phyloP scores from a whole-genome alignment of 2,797 vertebrate genomes.

The Scolopax rusticola region DNA sequence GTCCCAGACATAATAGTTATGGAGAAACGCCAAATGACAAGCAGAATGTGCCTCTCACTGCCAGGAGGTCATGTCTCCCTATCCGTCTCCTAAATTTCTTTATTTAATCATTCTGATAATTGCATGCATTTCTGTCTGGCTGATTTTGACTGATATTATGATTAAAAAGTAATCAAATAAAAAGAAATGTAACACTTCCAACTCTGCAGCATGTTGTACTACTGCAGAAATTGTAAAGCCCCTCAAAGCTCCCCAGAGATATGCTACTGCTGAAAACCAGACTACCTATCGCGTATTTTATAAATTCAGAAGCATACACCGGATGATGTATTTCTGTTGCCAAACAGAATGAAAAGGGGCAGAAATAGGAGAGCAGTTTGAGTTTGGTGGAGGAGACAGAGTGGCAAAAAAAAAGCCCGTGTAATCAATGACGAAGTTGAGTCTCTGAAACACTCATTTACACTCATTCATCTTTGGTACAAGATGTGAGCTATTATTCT shows the following conservation, averaged over 20 bases:
- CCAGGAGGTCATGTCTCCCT: neutral
- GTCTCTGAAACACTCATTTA: conserved; percentile 53
- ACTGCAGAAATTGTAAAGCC: neutral
- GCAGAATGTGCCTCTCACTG: neutral
- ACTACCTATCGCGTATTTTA: neutral
- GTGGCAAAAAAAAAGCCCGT: neutral
- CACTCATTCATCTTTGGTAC: conserved; percentile 62
- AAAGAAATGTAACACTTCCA: neutral
- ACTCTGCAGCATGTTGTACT: neutral
- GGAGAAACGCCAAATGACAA: neutral
- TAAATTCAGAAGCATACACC: neutral
- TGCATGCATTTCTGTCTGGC: neutral
- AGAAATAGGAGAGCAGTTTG: neutral
- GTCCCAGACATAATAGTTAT: neutral
- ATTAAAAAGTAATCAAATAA: neutral
- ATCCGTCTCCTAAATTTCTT: neutral
- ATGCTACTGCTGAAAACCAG: neutral
- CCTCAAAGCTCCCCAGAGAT: neutral
- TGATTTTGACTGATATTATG: neutral
- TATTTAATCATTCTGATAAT: neutral
- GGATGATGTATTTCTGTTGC: conserved; percentile 7
- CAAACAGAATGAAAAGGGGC: conserved; percentile 26
- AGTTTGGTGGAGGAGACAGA: neutral
- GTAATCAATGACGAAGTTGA: conserved; percentile 37
- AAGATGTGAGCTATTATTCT: conserved; percentile 49